Base-by-base conservation (phyloP, 2,113 vertebrate species). In the Mustela lutreola region DNA sequence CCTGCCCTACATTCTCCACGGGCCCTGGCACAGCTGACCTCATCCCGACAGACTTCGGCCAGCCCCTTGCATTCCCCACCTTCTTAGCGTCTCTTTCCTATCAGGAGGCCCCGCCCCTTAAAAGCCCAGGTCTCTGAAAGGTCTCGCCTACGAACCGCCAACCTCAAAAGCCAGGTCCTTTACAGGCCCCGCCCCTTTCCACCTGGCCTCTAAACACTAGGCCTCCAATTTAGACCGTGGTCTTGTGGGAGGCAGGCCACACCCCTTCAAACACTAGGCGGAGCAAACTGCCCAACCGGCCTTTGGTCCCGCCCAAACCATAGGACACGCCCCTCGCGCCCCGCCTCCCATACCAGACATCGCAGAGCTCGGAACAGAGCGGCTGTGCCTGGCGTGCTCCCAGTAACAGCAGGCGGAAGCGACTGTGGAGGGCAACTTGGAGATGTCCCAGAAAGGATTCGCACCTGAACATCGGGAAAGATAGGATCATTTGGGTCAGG, bases 321-420 rank as follows among this genome's bases (percentile, higher is more conserved):
- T 2, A 70, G 39, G 42, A 33, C 86, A 3, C 45, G 7, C 58
- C 73, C 63, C 45, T 60, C 24, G 1, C 0, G 6, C 3, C 48
- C 79, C 16, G 0, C 26, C 10, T 28, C 50, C 58, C 98, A 98
- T 98, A 99, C 99, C 99, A 99, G 91, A 98, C 98, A 81, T 99
- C 98, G 96, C 99, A 99, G 99, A 99, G 99, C 98, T 99, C 99
- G 39, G 98, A 94, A 97, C 99, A 99, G 85, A 99, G 99, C 0
- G 99, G 99, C 91, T 99, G 98, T 2, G 60, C 62, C 67, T 67
- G 94, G 39, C 15, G 96, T 5, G 97, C 98, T 97, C 0, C 98
- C 97, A 98, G 96, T 15, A 94, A 97, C 4, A 96, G 97, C 39
- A 98, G 98, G 91, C 98, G 99, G 85, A 99, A 98, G 99, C 98